Base-by-base conservation (phyloP, 2,113 vertebrate species). In the Malurus elegans region DNA sequence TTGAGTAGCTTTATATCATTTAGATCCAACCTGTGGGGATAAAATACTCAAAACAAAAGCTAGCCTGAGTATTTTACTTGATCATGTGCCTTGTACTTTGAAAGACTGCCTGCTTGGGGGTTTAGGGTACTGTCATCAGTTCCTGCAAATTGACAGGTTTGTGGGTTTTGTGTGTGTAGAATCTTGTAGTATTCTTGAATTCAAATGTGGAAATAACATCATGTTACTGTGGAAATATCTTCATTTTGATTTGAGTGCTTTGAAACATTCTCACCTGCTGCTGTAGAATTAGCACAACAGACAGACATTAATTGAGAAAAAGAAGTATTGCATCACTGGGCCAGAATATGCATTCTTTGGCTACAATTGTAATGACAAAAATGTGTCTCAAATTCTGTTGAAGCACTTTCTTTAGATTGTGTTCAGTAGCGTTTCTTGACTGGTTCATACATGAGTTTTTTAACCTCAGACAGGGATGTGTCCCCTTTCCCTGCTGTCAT, bases 201-300 rank as follows among this genome's bases (percentile, higher is more conserved):
- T 34, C 60, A 86, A 71, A 79, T 20, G 7, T 76, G 36, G 29
- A 82, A 60, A 36, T 54, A 60, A 20, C 0, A 1, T 32, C 4
- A 7, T 18, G 4, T 38, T 76, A 29, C 24, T 28, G 29, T 62
- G 57, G 50, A 88, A 92, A 24, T 50, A 7, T 50, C 32, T 70
- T 93, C n/a, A 47, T 81, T 91, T 60, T 76, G 34, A 45, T 71
- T 86, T 71, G 75, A 69, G 5, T n/a, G 12, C 19, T 89, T 81
- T 12, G 9, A 81, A 79, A 48, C 15, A 4, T 80, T 93, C 88
- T 88, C 10, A 42, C 19, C 19, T 67, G 38, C 48, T 54, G 8
- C 58, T 82, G 56, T 42, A 44, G 50, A 79, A 29, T 25, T 47
- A 82, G 23, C 14, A 18, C 0, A 4, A 51, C 21, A 64, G 34